Conservation (phyloP, 2,888 invertebrate genomes). For the Trachelus tabidus region DNA sequence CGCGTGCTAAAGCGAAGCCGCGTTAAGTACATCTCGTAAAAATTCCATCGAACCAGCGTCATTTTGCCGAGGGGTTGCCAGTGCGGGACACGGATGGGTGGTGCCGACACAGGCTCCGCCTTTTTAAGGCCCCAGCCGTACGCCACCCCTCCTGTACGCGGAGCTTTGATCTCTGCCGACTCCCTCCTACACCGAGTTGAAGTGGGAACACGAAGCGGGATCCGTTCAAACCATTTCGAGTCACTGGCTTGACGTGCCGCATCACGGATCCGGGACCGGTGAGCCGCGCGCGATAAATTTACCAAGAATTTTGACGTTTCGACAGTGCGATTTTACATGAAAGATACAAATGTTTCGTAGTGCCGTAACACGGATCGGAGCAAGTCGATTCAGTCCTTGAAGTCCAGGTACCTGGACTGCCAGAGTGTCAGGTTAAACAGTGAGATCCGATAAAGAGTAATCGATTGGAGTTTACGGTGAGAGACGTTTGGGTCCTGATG, state of each 20-base stretch:
- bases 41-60: conserved; percentile 62
- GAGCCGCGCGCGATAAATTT: background rate
- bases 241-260: conserved; percentile 50
- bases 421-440: background rate
- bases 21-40: conserved; percentile 65
- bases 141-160: conserved; percentile 20
- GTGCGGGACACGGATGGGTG: conserved; percentile 23
- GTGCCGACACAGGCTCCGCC: conserved; percentile 46
- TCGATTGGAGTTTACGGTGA: background rate
- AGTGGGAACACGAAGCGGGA: conserved; percentile 59
- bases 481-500: background rate
- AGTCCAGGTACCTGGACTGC: background rate
- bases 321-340: background rate
- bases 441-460: background rate
- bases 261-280: conserved; percentile 3
- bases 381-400: background rate
- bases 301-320: conserved; percentile 30
- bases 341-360: background rate
- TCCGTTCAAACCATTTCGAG: conserved; percentile 67
- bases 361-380: background rate
- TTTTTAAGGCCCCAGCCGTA: conserved; percentile 57
- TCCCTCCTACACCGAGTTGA: conserved; percentile 47
- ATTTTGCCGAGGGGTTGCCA: conserved; percentile 53
- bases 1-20: background rate
- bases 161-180: conserved; percentile 45